These are phyloP conservation scores for Lasioglossum baleicum DNA, from an alignment of 1,140 invertebrate species.

Conservation along the genomic window DNA sequence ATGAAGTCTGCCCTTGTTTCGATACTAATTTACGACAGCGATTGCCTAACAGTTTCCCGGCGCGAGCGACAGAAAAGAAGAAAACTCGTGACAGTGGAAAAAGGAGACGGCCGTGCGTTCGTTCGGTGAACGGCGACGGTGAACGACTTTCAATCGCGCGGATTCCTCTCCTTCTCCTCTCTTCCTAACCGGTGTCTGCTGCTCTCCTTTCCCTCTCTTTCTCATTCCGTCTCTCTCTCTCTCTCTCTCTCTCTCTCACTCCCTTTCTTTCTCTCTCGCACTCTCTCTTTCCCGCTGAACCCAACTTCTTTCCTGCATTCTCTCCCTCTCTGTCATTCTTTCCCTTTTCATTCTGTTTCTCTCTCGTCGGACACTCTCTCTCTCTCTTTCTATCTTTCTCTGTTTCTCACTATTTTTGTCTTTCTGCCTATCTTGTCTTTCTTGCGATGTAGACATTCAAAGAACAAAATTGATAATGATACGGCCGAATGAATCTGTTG, in stretches of 20 bases:
- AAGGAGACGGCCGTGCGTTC: background rate
- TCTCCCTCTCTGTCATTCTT: conserved; percentile 17
- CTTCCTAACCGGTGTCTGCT: conserved; percentile 7
- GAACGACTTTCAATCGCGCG: conserved; percentile 36
- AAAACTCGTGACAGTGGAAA: conserved; percentile 1
- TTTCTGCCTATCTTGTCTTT: too few relatives aligned
- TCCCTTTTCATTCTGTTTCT: conserved; percentile 10
- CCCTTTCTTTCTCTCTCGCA: background rate
- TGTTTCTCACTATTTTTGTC: conserved; percentile 9
- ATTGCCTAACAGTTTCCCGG: background rate
- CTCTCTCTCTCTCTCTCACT: background rate
- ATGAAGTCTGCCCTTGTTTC: too few relatives aligned
- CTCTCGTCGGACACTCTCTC: background rate
- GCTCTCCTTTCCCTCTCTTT: background rate
- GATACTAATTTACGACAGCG: too few relatives aligned
- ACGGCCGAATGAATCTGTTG: too few relatives aligned
- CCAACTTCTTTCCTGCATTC: background rate
- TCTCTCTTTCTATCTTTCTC: background rate
- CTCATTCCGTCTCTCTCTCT: background rate
- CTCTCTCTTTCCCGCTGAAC: background rate
- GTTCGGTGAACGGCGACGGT: conserved; percentile 7
- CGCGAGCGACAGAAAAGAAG: background rate
- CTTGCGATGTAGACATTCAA: too few relatives aligned
- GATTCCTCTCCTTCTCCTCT: conserved; percentile 1
- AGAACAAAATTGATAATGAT: too few relatives aligned